Base-by-base conservation (phyloP, 2,888 invertebrate species). In the Glyphotaelius pellucidus region DNA sequence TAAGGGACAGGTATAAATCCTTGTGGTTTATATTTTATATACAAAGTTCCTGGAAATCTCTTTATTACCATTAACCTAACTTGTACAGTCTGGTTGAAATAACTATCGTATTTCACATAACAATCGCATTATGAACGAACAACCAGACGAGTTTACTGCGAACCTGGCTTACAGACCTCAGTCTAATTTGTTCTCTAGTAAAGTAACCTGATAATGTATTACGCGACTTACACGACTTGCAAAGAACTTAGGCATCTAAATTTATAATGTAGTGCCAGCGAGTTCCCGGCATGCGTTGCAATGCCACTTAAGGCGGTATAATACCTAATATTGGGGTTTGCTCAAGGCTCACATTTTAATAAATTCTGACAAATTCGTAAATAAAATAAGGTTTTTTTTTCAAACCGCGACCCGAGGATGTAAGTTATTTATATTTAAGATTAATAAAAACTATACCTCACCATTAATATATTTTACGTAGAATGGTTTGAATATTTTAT, bases 81-180 rank as follows among this genome's bases (percentile, higher is more conserved):
- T 67, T 67, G 67, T 67, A 67, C 25, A 67, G 67, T n/a, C 67
- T 67, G 67, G 67, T 67, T 67, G 67, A n/a, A 67, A 67, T 67
- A 67, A 67, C 67, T 67, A 67, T 67, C 67, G n/a, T 67, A 67
- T 67, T 67, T 67, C 67, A 67, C 67, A 67, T 67, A n/a, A 67
- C 25, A 67, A 67, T 67, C 25, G 67, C n/a, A 67, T 67, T 67
- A 67, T 52, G 52, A 52, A 52, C 25, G 25, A 67, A 67, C 67
- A 67, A 67, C 9, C 25, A n/a, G n/a, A 67, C n/a, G 25, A 67
- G 25, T 67, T 67, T 67, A 67, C 67, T 25, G 67, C 5, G 25
- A 67, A 19, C 67, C n/a, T 9, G n/a, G 67, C 67, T 0, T 25
- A 67, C 25, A 67, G 25, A 25, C 25, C n/a, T 67, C 67, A 67